A percentile compares a stretch with the other conserved stretches of the same genome.
Conservation (phyloP, 2,888 invertebrate genomes). For the Chymomyza fuscimana region DNA sequence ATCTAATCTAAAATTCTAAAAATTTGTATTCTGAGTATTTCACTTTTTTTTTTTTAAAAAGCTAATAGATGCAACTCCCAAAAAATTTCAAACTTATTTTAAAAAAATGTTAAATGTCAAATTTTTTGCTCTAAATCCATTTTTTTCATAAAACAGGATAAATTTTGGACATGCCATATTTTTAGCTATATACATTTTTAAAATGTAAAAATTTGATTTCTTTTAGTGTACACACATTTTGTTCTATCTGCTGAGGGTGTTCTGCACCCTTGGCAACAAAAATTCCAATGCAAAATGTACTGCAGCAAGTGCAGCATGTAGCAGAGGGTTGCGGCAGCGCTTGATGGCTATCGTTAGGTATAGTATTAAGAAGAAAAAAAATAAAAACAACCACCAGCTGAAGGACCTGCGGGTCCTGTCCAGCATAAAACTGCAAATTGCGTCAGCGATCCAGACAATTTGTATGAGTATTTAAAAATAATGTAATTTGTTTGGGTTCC, state of each 20-base stretch:
- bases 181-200: too few species aligned
- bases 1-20: too few species aligned
- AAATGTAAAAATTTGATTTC: background rate
- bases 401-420: conserved; percentile 4
- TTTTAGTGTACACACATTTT: background rate
- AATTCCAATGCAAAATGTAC: background rate
- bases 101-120: too few species aligned
- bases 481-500: background rate
- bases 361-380: background rate
- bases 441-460: conserved; percentile 24
- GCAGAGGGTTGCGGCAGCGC: background rate
- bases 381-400: background rate
- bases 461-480: background rate
- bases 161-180: too few species aligned
- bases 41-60: too few species aligned
- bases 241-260: background rate
- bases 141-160: too few species aligned
- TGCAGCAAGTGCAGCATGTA: background rate
- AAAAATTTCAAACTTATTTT: too few species aligned
- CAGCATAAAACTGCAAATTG: conserved; percentile 49
- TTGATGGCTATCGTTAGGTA: background rate
- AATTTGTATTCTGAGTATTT: too few species aligned
- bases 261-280: background rate
- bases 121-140: too few species aligned
- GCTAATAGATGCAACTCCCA: too few species aligned